Conservation (phyloP, 2,888 invertebrate species). For the Mythimna pallens region DNA sequence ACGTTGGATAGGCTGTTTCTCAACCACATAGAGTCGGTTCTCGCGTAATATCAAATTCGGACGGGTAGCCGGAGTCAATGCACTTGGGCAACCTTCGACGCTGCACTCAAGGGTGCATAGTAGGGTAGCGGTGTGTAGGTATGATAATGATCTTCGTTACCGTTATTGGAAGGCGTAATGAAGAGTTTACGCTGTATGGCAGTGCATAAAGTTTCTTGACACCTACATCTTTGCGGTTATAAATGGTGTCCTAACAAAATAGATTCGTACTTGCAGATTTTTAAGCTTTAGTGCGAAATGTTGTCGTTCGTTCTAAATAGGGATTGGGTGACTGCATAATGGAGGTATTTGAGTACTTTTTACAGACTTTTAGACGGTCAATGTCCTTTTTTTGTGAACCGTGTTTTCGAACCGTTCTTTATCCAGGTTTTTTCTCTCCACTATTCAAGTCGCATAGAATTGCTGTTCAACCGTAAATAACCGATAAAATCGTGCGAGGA, state of each 20-base stretch:
- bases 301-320: constrained; percentile 35
- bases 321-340: constrained; percentile 47
- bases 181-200: constrained; percentile 64
- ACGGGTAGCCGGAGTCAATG: constrained; percentile 85
- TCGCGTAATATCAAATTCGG: constrained; percentile 70
- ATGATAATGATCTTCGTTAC: constrained; percentile 88
- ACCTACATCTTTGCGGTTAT: constrained; percentile 26
- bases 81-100: constrained; percentile 88
- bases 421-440: not conserved
- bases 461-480: constrained; percentile 25
- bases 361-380: not conserved
- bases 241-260: constrained; percentile 54
- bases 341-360: constrained; percentile 30
- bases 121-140: constrained; percentile 76
- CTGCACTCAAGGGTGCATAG: constrained; percentile 90
- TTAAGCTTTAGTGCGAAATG: constrained; percentile 57
- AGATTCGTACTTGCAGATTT: constrained; percentile 50
- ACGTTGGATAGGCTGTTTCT: constrained; percentile 70
- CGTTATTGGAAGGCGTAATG: constrained; percentile 76
- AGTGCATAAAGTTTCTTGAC: constrained; percentile 58
- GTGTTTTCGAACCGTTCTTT: not conserved
- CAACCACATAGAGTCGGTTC: constrained; percentile 56
- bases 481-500: constrained; percentile 45
- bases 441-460: constrained; percentile 9
- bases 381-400: constrained; percentile 1